These are phyloP conservation scores for Nyctalus aviator DNA, from an alignment of 2,797 vertebrate genomes.

Conservation along the genomic window DNA sequence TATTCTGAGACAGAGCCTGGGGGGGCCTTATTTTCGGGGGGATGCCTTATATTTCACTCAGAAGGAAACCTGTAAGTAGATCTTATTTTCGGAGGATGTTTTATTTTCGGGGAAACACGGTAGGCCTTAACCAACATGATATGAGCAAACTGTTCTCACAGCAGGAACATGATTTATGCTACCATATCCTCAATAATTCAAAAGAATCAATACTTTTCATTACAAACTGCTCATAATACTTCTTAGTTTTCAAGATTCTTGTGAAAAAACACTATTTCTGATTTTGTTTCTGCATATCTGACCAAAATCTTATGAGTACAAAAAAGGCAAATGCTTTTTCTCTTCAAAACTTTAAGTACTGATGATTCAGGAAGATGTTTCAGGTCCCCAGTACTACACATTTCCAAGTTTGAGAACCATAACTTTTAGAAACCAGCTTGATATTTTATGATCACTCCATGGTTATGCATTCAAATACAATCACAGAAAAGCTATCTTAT, in stretches of 20 bases:
- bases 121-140: not conserved
- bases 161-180: not conserved
- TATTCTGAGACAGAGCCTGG: too few species aligned
- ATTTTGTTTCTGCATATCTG: conserved; percentile 24
- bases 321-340: not conserved
- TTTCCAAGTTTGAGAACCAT: not conserved
- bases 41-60: too few species aligned
- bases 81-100: too few species aligned
- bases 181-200: not conserved
- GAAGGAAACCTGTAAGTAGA: too few species aligned
- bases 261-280: conserved; percentile 41
- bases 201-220: conserved; percentile 49
- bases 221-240: conserved; percentile 37
- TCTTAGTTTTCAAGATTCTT: conserved; percentile 33
- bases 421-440: conserved; percentile 41
- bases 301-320: not conserved
- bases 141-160: conserved; percentile 45
- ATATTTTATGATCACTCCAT: conserved; percentile 45
- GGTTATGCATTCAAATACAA: not conserved
- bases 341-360: conserved; percentile 25
- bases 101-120: too few species aligned
- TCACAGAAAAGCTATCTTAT: conserved; percentile 54
- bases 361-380: conserved; percentile 33
- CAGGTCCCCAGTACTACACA: not conserved
- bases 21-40: too few species aligned